Evolutionary conservation across 2,888 invertebrate genomes (phyloP).

Genomic region (Lumbricus terrestris): DNA sequence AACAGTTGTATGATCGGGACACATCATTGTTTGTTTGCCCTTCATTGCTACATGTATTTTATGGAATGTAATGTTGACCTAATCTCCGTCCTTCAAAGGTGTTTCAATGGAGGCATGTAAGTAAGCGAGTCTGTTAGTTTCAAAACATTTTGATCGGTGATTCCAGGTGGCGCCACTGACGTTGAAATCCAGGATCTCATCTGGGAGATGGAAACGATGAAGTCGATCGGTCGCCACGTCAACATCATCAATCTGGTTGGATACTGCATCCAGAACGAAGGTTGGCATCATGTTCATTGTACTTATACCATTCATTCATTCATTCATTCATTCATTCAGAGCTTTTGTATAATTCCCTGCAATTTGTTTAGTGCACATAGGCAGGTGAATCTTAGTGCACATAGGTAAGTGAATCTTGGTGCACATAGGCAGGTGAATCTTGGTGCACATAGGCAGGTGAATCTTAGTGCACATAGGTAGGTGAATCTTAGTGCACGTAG

Average conservation of each 20-base stretch:
- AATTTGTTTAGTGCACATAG: neutral
- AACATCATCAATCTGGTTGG: conserved; percentile 76
- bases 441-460: too few species aligned
- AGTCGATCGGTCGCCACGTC: conserved; percentile 78
- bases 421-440: too few species aligned
- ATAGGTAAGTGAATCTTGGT: too few species aligned
- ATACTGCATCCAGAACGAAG: conserved; percentile 61
- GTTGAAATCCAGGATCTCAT: conserved; percentile 79
- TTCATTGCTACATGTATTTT: neutral
- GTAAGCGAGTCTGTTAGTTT: too few species aligned
- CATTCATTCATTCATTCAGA: neutral
- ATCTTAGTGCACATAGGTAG: too few species aligned
- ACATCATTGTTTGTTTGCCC: neutral
- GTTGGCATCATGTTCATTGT: neutral
- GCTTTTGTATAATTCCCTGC: neutral
- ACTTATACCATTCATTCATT: neutral
- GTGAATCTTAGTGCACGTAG: too few species aligned
- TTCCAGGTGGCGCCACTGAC: conserved; percentile 84
- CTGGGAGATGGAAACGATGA: conserved; percentile 83
- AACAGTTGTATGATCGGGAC: too few species aligned
- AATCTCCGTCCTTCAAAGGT: neutral
- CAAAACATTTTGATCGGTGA: too few species aligned
- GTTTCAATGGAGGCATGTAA: neutral
- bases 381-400: too few species aligned
- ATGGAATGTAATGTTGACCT: neutral